Percentiles rank a stretch among this genome's conserved stretches.
phyloP scores from a whole-genome alignment of 1,140 invertebrate genomes.

The Drosophila ironensis region DNA sequence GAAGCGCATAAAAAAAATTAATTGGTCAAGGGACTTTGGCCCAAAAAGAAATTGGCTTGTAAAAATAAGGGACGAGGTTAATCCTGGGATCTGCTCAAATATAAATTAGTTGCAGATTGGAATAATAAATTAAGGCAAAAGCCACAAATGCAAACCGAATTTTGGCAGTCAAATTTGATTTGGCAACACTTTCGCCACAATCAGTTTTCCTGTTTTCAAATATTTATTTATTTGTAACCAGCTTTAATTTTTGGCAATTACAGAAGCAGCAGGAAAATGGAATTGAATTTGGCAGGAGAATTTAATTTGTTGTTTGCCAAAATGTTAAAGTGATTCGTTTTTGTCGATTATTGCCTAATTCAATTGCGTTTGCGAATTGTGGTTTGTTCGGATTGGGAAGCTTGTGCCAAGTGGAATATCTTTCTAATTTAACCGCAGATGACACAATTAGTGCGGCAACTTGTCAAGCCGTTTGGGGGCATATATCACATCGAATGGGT shows the following conservation, averaged over 20 bases:
- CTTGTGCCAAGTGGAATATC: slow-evolving; percentile 1
- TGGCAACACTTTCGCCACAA: not conserved
- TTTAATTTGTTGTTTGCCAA: slow-evolving; percentile 3
- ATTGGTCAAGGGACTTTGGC: slow-evolving; percentile 56
- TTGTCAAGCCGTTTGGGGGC: slow-evolving; percentile 54
- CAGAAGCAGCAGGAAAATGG: too few relatives aligned
- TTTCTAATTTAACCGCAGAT: slow-evolving; percentile 29
- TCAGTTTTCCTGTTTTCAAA: not conserved
- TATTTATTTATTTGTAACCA: too few relatives aligned
- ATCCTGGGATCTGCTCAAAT: not conserved
- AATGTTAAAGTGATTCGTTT: slow-evolving; percentile 5
- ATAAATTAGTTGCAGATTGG: too few relatives aligned
- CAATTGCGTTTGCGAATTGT: slow-evolving; percentile 3
- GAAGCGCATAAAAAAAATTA: slow-evolving; percentile 61
- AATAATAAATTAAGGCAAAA: too few relatives aligned
- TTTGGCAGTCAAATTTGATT: not conserved
- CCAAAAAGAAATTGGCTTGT: slow-evolving; percentile 3
- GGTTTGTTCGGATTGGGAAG: not conserved
- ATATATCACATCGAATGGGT: slow-evolving; percentile 54
- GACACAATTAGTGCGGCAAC: slow-evolving; percentile 44
- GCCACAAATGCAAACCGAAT: too few relatives aligned
- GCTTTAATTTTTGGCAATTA: too few relatives aligned
- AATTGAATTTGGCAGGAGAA: slow-evolving; percentile 19
- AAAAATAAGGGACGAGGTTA: not conserved
- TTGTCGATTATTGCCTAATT: slow-evolving; percentile 8